phyloP scores from a whole-genome alignment of 1,140 invertebrate species.

The Tetragnatha versicolor region DNA sequence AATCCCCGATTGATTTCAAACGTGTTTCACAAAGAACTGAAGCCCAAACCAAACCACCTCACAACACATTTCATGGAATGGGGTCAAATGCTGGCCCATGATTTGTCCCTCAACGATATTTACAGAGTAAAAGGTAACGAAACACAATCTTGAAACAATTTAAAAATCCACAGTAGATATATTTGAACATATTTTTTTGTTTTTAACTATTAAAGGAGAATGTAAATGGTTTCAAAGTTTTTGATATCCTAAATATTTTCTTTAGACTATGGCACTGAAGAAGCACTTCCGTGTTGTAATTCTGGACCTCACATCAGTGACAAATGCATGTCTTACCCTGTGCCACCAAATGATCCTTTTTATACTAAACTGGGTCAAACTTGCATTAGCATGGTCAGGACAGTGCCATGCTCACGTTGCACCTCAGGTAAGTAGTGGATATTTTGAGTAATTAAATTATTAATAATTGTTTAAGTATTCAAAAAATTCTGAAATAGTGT shows the following conservation, averaged over 20 bases:
- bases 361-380: conserved; percentile 69
- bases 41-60: conserved; percentile 61
- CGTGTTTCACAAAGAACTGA: conserved; percentile 62
- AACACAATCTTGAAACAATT: not conserved
- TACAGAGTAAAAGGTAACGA: not conserved
- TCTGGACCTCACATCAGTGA: conserved; percentile 13
- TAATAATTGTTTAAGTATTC: not conserved
- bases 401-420: conserved; percentile 41
- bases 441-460: not conserved
- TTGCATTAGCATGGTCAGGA: conserved; percentile 65
- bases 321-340: conserved; percentile 52
- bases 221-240: too few relatives aligned
- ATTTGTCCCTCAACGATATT: conserved; percentile 59
- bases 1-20: conserved; percentile 67
- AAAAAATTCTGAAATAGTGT: not conserved
- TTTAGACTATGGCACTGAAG: not conserved
- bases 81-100: conserved; percentile 71
- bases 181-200: not conserved
- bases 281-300: conserved; percentile 16
- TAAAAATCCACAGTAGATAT: not conserved
- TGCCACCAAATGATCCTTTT: conserved; percentile 71
- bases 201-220: too few relatives aligned
- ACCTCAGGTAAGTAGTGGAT: not conserved
- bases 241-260: too few relatives aligned
- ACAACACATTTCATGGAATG: conserved; percentile 67